Conservation (phyloP, 2,113 vertebrate genomes). For the Rhegmatorhina hoffmannsi region DNA sequence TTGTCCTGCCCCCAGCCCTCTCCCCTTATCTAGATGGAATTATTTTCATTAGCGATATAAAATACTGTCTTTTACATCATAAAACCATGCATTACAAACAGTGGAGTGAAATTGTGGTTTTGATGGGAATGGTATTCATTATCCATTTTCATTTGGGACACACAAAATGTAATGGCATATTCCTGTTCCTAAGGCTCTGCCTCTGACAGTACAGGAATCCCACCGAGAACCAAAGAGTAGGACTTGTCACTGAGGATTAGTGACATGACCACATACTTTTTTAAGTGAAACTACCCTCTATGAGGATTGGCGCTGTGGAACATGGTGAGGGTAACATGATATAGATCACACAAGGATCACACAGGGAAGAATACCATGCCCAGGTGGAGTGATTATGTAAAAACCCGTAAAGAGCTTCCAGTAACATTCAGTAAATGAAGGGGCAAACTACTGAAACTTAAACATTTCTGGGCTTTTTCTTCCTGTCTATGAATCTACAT, state of each 20-base stretch:
- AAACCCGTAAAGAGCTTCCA: background rate
- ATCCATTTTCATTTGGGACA: background rate
- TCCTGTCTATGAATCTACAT: background rate
- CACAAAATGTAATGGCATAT: background rate
- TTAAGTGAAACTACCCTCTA: background rate
- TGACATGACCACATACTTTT: background rate
- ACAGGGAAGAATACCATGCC: background rate
- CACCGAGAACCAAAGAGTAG: background rate
- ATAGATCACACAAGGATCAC: rapidly evolving
- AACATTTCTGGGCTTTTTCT: background rate
- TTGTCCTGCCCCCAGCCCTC: background rate
- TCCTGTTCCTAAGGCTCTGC: background rate
- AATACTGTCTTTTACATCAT: background rate
- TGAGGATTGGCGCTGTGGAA: background rate
- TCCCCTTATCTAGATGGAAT: background rate
- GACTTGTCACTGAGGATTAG: background rate
- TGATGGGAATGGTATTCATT: background rate
- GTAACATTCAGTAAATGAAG: background rate
- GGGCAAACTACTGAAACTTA: background rate
- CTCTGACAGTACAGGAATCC: background rate
- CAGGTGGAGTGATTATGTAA: background rate
- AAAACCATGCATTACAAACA: background rate
- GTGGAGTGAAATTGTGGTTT: background rate
- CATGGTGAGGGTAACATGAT: background rate
- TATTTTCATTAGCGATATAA: background rate